phyloP scores from a whole-genome alignment of 1,140 invertebrate genomes.

The Eurosta solidaginis region DNA sequence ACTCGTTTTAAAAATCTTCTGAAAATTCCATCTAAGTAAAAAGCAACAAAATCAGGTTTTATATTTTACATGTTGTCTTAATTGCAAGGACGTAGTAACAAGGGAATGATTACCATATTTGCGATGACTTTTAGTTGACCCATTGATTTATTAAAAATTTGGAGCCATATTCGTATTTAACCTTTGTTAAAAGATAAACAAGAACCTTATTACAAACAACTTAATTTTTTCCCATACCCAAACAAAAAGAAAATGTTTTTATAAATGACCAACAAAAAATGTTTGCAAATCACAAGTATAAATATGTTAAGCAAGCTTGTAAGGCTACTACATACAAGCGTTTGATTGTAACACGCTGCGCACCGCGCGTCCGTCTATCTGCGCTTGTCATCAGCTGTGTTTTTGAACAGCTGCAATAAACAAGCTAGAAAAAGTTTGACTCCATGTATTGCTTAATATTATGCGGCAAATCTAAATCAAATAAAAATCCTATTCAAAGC shows the following conservation, averaged over 20 bases:
- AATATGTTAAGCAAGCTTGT: conserved; percentile 19
- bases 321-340: conserved; percentile 15
- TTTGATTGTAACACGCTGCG: not conserved
- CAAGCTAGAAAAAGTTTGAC: not conserved
- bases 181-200: not conserved
- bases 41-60: not conserved
- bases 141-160: not conserved
- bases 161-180: not conserved
- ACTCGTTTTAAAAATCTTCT: too few species aligned
- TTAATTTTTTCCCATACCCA: conserved; percentile 5
- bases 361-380: conserved; percentile 12
- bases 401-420: conserved; percentile 12
- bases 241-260: not conserved
- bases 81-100: not conserved
- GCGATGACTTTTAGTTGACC: not conserved
- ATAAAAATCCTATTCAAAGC: not conserved
- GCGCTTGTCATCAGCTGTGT: conserved; percentile 26
- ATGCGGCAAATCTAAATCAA: not conserved
- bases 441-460: not conserved
- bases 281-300: not conserved
- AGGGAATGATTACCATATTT: conserved; percentile 11
- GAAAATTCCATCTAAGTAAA: too few species aligned
- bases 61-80: not conserved
- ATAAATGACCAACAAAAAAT: not conserved
- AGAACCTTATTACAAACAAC: not conserved